Conservation (phyloP, 2,888 invertebrate genomes). For the Eupithecia dodoneata region DNA sequence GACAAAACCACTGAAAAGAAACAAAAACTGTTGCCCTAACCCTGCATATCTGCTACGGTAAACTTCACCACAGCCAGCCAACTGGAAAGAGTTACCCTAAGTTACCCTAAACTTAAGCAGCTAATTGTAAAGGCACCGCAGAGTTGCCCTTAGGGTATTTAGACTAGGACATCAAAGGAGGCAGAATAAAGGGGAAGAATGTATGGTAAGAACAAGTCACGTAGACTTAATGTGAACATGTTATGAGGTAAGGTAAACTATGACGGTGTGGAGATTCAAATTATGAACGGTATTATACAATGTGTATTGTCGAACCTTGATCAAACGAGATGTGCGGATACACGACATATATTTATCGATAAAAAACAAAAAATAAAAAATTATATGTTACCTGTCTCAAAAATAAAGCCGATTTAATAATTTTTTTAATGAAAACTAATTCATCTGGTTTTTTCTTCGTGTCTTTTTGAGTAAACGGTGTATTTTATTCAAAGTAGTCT, state of each 20-base stretch:
- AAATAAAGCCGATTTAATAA: too few relatives aligned
- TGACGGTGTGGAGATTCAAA: neutral
- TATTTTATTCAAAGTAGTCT: too few relatives aligned
- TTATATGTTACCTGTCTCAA: too few relatives aligned
- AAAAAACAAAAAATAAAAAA: too few relatives aligned
- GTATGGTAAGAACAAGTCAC: slow-evolving; percentile 1
- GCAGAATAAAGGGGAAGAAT: neutral
- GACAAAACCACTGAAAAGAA: neutral
- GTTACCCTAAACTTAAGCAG: slow-evolving; percentile 13
- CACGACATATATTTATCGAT: too few relatives aligned
- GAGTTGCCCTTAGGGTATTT: neutral
- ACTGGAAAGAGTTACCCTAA: slow-evolving; percentile 19
- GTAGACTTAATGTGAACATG: neutral
- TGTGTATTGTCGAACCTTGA: too few relatives aligned
- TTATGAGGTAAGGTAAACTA: neutral
- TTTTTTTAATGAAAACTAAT: too few relatives aligned
- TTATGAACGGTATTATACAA: neutral
- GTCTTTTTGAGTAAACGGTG: too few relatives aligned
- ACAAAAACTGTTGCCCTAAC: neutral
- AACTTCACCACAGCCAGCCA: slow-evolving; percentile 5
- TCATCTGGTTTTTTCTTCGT: too few relatives aligned
- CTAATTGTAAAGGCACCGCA: slow-evolving; percentile 14
- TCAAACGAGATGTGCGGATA: too few relatives aligned
- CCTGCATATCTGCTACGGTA: neutral
- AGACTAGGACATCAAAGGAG: slow-evolving; percentile 7